Conservation (phyloP, 2,113 vertebrate species). For the Gymnarchus niloticus region DNA sequence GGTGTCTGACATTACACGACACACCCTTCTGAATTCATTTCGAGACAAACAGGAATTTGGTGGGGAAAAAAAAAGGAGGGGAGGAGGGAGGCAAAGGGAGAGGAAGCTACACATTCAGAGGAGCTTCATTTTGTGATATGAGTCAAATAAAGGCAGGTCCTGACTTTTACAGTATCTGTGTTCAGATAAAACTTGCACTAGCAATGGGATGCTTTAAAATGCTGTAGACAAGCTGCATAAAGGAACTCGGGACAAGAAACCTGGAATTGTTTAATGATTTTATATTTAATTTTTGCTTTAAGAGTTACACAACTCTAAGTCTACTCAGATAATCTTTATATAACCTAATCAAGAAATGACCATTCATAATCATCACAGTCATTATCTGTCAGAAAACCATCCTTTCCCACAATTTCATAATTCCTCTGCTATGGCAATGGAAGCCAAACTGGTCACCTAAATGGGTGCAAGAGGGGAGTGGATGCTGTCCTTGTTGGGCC, state of each 20-base stretch:
- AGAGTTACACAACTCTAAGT: background rate
- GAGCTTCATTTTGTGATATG: background rate
- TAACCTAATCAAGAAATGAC: background rate
- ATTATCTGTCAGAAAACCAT: background rate
- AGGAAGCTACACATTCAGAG: background rate
- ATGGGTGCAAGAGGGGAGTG: conserved; percentile 34
- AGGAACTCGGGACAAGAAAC: background rate
- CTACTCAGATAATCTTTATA: background rate
- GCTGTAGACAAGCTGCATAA: background rate
- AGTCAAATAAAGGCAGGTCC: background rate
- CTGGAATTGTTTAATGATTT: background rate
- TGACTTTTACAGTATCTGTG: background rate
- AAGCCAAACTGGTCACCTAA: conserved; percentile 43
- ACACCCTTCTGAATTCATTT: background rate
- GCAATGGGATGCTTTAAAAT: background rate
- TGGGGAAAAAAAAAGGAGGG: background rate
- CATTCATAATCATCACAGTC: background rate
- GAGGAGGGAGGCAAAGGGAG: background rate
- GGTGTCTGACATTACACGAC: background rate
- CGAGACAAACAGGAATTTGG: background rate
- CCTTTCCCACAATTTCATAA: background rate
- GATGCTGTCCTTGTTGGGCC: conserved; percentile 37
- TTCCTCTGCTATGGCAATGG: conserved; percentile 41
- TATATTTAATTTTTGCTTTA: background rate
- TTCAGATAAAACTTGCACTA: background rate